Evolutionary conservation across 2,113 vertebrate genomes (phyloP).

Genomic region (Mastomys natalensis): DNA sequence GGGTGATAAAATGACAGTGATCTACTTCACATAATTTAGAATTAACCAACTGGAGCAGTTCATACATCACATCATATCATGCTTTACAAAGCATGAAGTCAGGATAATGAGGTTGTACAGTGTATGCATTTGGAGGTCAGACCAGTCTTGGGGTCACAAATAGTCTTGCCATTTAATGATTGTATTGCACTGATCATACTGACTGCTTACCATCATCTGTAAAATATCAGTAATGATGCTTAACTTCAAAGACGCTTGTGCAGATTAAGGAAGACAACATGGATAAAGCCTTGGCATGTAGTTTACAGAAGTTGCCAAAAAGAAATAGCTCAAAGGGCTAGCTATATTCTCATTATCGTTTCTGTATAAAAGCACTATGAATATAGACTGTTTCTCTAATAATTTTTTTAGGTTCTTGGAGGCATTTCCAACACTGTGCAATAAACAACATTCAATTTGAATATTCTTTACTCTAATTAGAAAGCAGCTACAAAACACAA

Average conservation of each 20-base stretch:
- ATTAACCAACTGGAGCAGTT: conserved; percentile 51
- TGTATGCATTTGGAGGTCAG: conserved; percentile 67
- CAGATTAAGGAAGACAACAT: conserved; percentile 60
- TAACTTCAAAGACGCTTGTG: conserved; percentile 58
- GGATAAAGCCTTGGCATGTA: conserved; percentile 44
- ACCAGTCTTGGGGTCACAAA: conserved; percentile 35
- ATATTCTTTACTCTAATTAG: not conserved
- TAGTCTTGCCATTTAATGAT: conserved; percentile 56
- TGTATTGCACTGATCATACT: not conserved
- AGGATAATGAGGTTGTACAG: conserved; percentile 72
- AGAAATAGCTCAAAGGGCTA: conserved; percentile 1
- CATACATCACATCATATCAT: conserved; percentile 49
- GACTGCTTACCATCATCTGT: conserved; percentile 54
- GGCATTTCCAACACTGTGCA: not conserved
- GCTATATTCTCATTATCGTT: not conserved
- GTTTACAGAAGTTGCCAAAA: not conserved
- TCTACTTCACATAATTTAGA: conserved; percentile 48
- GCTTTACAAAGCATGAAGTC: conserved; percentile 78
- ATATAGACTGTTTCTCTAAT: not conserved
- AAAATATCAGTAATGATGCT: conserved; percentile 12
- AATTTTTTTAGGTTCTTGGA: not conserved
- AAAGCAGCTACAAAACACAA: not conserved
- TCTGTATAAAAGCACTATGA: not conserved
- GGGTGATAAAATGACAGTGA: conserved; percentile 11
- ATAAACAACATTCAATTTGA: not conserved